Evolutionary conservation across 2,888 invertebrate genomes (phyloP).

Genomic region (Tetragonisca angustula): DNA sequence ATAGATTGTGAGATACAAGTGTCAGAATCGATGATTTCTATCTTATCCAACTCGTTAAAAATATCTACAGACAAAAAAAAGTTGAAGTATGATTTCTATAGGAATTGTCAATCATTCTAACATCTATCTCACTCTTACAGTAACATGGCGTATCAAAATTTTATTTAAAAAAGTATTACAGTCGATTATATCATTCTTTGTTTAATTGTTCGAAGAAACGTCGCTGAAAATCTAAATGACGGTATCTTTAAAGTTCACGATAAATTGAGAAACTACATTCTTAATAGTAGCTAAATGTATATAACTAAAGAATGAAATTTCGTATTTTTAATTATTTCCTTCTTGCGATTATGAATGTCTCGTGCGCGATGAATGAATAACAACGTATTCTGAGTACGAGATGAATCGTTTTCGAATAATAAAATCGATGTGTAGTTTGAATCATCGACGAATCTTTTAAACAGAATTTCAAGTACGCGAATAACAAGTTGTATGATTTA

Average conservation of each 20-base stretch:
- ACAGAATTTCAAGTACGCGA: conserved; percentile 11
- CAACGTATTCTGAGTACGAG: conserved; percentile 26
- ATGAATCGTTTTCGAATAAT: conserved; percentile 2
- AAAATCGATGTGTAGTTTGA: conserved; percentile 44
- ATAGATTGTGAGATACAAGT: not conserved
- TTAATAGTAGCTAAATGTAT: too few relatives aligned
- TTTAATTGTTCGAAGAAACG: not conserved
- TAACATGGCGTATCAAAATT: not conserved
- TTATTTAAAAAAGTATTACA: not conserved
- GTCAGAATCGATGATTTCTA: not conserved
- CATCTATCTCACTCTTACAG: not conserved
- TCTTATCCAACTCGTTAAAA: conserved; percentile 32
- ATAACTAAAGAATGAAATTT: too few relatives aligned
- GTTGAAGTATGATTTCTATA: not conserved
- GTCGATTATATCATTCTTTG: not conserved
- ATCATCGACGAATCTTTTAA: conserved; percentile 59
- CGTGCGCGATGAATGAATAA: conserved; percentile 22
- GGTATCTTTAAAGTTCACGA: not conserved
- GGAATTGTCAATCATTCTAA: not conserved
- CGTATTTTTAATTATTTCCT: not conserved
- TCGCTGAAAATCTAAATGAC: too few relatives aligned
- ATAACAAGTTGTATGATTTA: conserved; percentile 17
- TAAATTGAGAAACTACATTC: too few relatives aligned
- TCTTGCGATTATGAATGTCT: not conserved
- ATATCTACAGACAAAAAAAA: not conserved